Base-by-base conservation (phyloP, 2,113 vertebrate genomes). In the Ceyx melanurus region DNA sequence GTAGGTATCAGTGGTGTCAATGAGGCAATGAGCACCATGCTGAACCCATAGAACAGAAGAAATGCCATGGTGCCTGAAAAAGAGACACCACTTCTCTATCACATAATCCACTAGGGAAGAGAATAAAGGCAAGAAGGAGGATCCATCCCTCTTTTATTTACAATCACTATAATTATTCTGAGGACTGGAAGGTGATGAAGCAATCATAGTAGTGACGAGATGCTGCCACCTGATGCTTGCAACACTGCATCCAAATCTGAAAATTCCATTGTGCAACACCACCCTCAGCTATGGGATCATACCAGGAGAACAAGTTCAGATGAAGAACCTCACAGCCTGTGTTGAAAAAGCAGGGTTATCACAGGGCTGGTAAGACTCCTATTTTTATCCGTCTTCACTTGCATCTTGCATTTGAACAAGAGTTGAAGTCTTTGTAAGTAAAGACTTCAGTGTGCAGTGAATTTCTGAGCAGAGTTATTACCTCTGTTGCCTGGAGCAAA, bases 391-490 rank as follows among this genome's bases (percentile, higher is more conserved):
- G 82, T 35, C 75, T 78, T 75, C 23, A 28, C 29, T 82, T 84
- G 29, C 29, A 35, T 70, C 43, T 46, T 85, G 58, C 2, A 6
- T 89, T 73, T 89, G 64, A 87, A 73, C 37, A 89, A 76, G 81
- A 60, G 42, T 14, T 61, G 84, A 89, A 82, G 21, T n/a, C 62
- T 84, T 65, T 82, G 22, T 45, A 31, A 89, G 50, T 67, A 64
- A 92, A 87, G 72, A 57, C 46, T 60, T 91, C 56, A 87, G 64
- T 42, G 15, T 37, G 42, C 12, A 85, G 45, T 11, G 51, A 77
- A 74, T 88, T 93, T 89, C 60, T 80, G 42, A 80, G 56, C 84
- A 89, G 88, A 95, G 68, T 92, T 96, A 92, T 86, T 93, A 82
- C 56, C 78, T 82, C 83, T 71, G 67, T 68, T 85, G 78, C 84